These are phyloP conservation scores for Brachionus rotundiformis DNA, from an alignment of 1,140 invertebrate genomes.

Conservation along the genomic window DNA sequence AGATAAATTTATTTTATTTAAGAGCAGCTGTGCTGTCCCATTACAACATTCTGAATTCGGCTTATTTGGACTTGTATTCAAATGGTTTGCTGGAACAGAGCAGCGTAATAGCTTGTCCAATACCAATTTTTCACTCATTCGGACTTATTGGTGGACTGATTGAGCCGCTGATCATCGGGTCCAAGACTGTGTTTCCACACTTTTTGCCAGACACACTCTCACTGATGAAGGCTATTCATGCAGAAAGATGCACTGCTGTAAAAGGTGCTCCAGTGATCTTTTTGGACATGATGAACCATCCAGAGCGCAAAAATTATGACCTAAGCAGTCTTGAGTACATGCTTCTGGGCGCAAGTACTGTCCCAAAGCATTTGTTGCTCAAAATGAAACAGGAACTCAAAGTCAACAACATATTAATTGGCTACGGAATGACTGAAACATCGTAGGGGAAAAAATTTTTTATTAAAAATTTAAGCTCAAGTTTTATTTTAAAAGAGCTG, in stretches of 20 bases:
- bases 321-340: constrained; percentile 11
- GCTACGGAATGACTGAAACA: constrained; percentile 32
- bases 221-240: constrained; percentile 27
- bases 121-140: constrained; percentile 35
- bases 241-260: constrained; percentile 37
- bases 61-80: neutral
- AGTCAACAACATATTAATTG: neutral
- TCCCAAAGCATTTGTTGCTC: neutral
- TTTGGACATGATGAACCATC: constrained; percentile 66
- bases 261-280: constrained; percentile 35
- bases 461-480: neutral
- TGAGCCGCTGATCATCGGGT: constrained; percentile 46
- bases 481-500: neutral
- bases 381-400: constrained; percentile 9
- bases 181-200: constrained; percentile 64
- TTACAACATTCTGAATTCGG: constrained; percentile 29
- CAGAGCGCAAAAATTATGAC: constrained; percentile 7
- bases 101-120: constrained; percentile 2
- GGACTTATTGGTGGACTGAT: neutral
- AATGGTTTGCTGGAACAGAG: constrained; percentile 20
- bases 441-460: neutral
- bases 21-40: constrained; percentile 35
- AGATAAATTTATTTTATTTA: neutral
- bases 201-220: neutral
- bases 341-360: neutral